phyloP scores from a whole-genome alignment of 2,888 invertebrate genomes.

The Julus scanicus region DNA sequence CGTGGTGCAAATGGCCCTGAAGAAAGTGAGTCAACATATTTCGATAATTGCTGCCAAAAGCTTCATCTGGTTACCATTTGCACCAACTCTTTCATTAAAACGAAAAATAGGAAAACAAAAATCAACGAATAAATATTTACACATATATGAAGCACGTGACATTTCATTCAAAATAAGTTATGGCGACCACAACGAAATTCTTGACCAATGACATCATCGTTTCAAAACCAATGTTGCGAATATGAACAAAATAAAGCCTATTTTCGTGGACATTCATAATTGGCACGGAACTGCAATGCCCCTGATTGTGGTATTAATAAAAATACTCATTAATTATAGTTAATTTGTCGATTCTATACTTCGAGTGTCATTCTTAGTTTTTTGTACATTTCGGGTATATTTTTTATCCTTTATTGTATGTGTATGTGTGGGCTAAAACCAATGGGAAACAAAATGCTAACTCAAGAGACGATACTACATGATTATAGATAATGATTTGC shows the following conservation, averaged over 20 bases:
- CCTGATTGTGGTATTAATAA: conserved; percentile 29
- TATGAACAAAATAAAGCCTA: conserved; percentile 20
- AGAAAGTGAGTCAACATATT: not conserved
- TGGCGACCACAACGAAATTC: conserved; percentile 41
- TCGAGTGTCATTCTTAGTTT: conserved; percentile 36
- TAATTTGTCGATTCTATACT: conserved; percentile 27
- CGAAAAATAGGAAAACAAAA: not conserved
- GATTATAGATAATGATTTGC: not conserved
- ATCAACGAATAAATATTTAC: conserved; percentile 28
- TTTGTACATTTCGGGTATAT: conserved; percentile 12
- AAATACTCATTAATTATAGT: conserved; percentile 35
- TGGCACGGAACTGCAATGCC: conserved; percentile 47
- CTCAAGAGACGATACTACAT: not conserved
- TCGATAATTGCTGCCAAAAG: not conserved
- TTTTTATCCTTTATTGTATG: conserved; percentile 30
- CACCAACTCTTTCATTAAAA: not conserved
- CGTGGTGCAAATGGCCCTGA: not conserved
- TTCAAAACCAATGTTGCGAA: conserved; percentile 18
- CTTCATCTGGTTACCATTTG: not conserved
- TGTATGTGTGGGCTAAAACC: conserved; percentile 44
- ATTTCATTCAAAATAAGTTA: conserved; percentile 43
- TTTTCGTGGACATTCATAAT: conserved; percentile 21
- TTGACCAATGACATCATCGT: conserved; percentile 34
- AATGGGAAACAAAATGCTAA: not conserved
- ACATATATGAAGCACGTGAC: conserved; percentile 37